These are phyloP conservation scores for Melanotus villosus DNA, from an alignment of 2,888 invertebrate genomes.

Conservation along the genomic window DNA sequence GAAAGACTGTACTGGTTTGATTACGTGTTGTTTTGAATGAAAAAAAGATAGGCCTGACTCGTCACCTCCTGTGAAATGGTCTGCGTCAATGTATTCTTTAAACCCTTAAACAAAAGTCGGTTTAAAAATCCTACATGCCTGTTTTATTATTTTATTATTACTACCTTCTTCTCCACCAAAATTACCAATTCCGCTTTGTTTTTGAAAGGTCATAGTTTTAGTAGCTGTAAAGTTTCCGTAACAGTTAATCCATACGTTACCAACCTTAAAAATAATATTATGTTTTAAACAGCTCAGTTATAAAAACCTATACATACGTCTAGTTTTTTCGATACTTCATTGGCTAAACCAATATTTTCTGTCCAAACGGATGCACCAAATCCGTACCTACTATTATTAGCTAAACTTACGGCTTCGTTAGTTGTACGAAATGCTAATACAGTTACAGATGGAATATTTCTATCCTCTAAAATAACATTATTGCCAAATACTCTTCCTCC, in stretches of 20 bases:
- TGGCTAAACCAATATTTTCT: slow-evolving; percentile 70
- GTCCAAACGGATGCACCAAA: slow-evolving; percentile 72
- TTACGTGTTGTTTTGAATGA: too few species aligned
- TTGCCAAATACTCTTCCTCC: slow-evolving; percentile 58
- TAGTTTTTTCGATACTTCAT: slow-evolving; percentile 70
- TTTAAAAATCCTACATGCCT: not conserved
- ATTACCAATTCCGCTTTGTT: slow-evolving; percentile 70
- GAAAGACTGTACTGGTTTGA: slow-evolving; percentile 7
- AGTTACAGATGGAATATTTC: slow-evolving; percentile 67
- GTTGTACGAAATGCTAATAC: slow-evolving; percentile 70
- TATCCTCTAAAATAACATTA: slow-evolving; percentile 54
- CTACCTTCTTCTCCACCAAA: slow-evolving; percentile 68
- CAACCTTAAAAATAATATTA: slow-evolving; percentile 60
- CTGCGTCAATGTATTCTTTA: slow-evolving; percentile 42
- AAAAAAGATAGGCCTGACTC: not conserved
- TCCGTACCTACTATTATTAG: slow-evolving; percentile 71
- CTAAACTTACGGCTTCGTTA: slow-evolving; percentile 71
- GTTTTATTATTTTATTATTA: too few species aligned
- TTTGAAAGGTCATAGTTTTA: slow-evolving; percentile 68
- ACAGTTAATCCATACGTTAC: slow-evolving; percentile 72
- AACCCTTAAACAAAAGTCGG: slow-evolving; percentile 45
- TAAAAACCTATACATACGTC: slow-evolving; percentile 58
- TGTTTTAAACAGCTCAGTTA: not conserved
- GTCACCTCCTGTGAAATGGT: not conserved
- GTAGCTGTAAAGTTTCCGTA: slow-evolving; percentile 70